Evolutionary conservation across 1,140 invertebrate species (phyloP).

Genomic region (Metopolophium dirhodum): DNA sequence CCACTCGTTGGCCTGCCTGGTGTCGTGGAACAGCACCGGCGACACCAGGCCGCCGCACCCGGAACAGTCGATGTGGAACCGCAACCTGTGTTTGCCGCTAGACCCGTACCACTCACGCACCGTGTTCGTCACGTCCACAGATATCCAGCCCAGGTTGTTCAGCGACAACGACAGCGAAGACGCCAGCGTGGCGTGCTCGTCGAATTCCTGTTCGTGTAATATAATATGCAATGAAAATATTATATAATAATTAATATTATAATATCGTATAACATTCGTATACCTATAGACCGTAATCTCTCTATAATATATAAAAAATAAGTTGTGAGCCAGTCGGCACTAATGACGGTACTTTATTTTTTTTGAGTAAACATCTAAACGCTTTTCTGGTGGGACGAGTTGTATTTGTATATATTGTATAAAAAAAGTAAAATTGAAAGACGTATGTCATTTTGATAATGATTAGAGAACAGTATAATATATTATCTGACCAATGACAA

Average conservation of each 20-base stretch:
- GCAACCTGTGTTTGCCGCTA: slow-evolving; percentile 69
- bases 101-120: slow-evolving; percentile 75
- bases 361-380: no score
- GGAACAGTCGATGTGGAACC: slow-evolving; percentile 82
- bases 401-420: no score
- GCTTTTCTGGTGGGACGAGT: no score
- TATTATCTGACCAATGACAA: neutral
- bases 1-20: slow-evolving; percentile 63
- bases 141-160: slow-evolving; percentile 80
- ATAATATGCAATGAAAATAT: neutral
- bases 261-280: no score
- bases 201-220: slow-evolving; percentile 65
- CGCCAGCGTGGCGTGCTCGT: slow-evolving; percentile 71
- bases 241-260: no score
- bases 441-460: no score
- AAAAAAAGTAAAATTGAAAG: no score
- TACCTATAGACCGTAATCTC: no score
- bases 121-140: slow-evolving; percentile 80
- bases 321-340: no score
- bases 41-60: slow-evolving; percentile 78
- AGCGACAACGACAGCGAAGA: slow-evolving; percentile 74
- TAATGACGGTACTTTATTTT: no score
- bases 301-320: no score
- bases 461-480: no score
- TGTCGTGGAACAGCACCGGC: slow-evolving; percentile 61